Conservation (phyloP, 2,797 vertebrate genomes). For the Malurus leucopterus region DNA sequence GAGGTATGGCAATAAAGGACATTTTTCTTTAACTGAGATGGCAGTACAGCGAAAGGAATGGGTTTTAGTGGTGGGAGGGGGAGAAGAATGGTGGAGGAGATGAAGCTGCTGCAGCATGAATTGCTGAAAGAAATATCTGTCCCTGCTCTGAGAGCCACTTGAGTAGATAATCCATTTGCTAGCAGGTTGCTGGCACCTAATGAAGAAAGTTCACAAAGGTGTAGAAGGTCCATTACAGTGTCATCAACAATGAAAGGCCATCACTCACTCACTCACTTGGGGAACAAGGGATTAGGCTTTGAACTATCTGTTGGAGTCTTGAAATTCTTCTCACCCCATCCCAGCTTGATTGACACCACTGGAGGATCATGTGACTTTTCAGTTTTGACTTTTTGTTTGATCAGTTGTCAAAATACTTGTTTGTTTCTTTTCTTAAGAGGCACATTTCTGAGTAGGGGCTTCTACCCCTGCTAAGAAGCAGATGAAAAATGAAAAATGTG, state of each 20-base stretch:
- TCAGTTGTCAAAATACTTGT: not conserved
- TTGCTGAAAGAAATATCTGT: not conserved
- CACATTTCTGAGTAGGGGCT: not conserved
- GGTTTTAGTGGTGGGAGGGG: not conserved
- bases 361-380: not conserved
- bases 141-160: not conserved
- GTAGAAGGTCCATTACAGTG: not conserved
- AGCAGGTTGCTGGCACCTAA: not conserved
- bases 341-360: not conserved
- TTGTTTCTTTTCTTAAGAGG: not conserved
- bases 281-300: not conserved
- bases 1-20: not conserved
- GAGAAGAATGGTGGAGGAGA: not conserved
- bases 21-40: not conserved
- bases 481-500: not conserved
- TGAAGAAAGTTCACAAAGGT: slow-evolving; percentile 13
- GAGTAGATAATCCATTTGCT: slow-evolving; percentile 23
- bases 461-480: not conserved
- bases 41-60: not conserved
- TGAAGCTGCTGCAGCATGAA: not conserved
- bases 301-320: not conserved
- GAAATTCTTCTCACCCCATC: not conserved
- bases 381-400: not conserved
- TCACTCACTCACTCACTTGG: not conserved
- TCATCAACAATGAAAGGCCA: not conserved